phyloP scores from a whole-genome alignment of 2,797 vertebrate species.

The Erethizon dorsatum region DNA sequence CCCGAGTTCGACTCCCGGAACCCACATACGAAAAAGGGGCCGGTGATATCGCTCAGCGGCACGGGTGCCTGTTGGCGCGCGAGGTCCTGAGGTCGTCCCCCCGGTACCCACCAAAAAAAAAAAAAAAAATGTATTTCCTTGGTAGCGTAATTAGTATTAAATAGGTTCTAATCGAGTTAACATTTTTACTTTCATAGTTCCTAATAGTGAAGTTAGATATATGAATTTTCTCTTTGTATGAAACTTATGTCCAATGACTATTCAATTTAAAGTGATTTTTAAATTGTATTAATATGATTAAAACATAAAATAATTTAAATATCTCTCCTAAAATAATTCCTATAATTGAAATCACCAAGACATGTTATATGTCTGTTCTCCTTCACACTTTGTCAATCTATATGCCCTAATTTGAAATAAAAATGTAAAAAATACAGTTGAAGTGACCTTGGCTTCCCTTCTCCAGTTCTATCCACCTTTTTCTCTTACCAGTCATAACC shows the following conservation, averaged over 20 bases:
- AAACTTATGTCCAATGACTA: background rate
- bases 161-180: background rate
- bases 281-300: constrained; percentile 50
- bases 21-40: too few relatives aligned
- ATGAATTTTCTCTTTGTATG: background rate
- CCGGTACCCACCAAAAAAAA: too few relatives aligned
- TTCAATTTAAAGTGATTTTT: background rate
- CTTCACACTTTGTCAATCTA: background rate
- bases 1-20: too few relatives aligned
- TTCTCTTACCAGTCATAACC: constrained; percentile 28
- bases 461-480: background rate
- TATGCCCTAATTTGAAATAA: constrained; percentile 26
- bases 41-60: too few relatives aligned
- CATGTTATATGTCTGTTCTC: background rate
- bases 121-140: too few relatives aligned
- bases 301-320: constrained; percentile 12
- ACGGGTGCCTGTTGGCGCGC: too few relatives aligned
- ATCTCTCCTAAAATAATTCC: background rate
- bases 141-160: background rate
- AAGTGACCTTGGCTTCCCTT: background rate
- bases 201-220: background rate
- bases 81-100: too few relatives aligned
- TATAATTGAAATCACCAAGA: background rate
- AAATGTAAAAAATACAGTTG: background rate
- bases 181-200: background rate